Evolutionary conservation across 2,888 invertebrate species (phyloP).

Genomic region (Lacanobia oleracea): DNA sequence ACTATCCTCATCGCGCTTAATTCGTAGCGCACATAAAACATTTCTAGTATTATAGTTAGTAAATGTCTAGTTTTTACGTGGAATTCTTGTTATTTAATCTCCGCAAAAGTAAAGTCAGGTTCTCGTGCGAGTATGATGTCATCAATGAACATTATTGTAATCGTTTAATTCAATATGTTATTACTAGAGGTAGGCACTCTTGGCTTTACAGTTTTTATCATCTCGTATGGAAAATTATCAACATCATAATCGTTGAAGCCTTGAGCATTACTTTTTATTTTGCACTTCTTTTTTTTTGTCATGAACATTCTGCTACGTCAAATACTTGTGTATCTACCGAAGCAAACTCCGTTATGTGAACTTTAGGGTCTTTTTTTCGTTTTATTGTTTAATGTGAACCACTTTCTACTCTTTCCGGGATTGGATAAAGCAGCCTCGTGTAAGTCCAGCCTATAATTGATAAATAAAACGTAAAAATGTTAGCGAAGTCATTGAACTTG

Average conservation of each 20-base stretch:
- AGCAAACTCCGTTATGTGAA: conserved; percentile 37
- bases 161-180: conserved; percentile 22
- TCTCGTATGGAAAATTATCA: conserved; percentile 18
- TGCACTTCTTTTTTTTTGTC: conserved; percentile 2
- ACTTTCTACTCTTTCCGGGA: conserved; percentile 4
- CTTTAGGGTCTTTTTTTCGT: conserved; percentile 31
- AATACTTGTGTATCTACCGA: conserved; percentile 15
- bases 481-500: conserved; percentile 47
- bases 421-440: conserved; percentile 18
- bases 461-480: conserved; percentile 29
- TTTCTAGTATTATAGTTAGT: conserved; percentile 3
- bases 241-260: conserved; percentile 7
- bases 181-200: not conserved
- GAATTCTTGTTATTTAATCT: not conserved
- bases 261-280: conserved; percentile 3
- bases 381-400: conserved; percentile 30
- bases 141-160: conserved; percentile 28
- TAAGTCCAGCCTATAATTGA: not conserved
- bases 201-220: conserved; percentile 27
- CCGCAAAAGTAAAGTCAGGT: conserved; percentile 2
- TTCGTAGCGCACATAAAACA: not conserved
- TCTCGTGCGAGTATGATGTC: conserved; percentile 32
- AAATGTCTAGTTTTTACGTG: not conserved
- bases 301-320: conserved; percentile 11
- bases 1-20: conserved; percentile 21